phyloP scores from a whole-genome alignment of 2,113 vertebrate genomes.

The Synodontis membranacea region DNA sequence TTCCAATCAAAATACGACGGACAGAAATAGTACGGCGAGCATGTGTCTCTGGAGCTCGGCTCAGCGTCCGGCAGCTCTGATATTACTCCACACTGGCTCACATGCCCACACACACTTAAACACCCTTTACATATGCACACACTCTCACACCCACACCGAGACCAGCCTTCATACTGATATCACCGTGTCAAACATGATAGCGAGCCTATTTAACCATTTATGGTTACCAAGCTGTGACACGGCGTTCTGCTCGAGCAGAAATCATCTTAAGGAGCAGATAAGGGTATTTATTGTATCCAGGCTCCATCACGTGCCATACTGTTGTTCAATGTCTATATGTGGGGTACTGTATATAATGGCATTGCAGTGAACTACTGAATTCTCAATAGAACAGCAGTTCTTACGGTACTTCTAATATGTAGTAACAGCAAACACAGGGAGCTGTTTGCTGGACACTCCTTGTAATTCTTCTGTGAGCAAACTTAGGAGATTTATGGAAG shows the following conservation, averaged over 20 bases:
- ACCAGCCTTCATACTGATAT: conserved; percentile 3
- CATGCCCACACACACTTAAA: conserved; percentile 25
- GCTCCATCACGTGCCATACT: background rate
- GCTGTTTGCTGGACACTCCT: background rate
- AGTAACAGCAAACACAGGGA: background rate
- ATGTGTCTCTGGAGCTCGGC: conserved; percentile 47
- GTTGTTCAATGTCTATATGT: background rate
- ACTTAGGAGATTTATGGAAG: background rate
- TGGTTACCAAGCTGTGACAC: background rate
- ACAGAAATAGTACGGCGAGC: conserved; percentile 48
- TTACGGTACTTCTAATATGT: background rate
- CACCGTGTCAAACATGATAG: background rate
- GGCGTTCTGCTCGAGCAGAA: background rate
- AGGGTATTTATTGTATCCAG: conserved; percentile 16
- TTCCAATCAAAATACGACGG: conserved; percentile 39
- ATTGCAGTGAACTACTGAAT: background rate
- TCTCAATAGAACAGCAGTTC: background rate
- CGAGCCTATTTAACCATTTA: background rate
- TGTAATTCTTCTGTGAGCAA: background rate
- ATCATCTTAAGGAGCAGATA: background rate
- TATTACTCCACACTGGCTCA: conserved; percentile 33
- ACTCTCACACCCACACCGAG: conserved; percentile 7
- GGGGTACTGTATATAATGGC: background rate
- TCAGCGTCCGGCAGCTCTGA: conserved; percentile 35
- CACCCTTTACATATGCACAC: conserved; percentile 15